Evolutionary conservation across 2,888 invertebrate species (phyloP).

Genomic region (Tipula lateralis): DNA sequence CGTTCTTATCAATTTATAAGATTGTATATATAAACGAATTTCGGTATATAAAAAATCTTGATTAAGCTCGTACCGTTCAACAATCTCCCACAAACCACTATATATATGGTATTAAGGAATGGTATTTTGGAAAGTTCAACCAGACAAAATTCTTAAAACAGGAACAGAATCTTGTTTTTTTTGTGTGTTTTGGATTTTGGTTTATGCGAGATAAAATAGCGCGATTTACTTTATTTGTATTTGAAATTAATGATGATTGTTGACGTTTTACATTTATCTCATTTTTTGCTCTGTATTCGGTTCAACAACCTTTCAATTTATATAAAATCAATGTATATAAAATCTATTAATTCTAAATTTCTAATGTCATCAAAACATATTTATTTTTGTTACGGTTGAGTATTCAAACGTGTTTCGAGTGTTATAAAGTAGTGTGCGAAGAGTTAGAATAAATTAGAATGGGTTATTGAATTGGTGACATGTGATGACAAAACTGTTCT

Average conservation of each 20-base stretch:
- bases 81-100: not conserved
- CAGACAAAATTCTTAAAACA: not conserved
- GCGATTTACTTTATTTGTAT: not conserved
- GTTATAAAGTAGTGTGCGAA: not conserved
- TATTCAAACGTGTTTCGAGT: not conserved
- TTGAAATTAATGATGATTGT: not conserved
- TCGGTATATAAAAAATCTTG: not conserved
- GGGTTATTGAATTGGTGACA: not conserved
- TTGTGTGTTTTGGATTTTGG: not conserved
- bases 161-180: not conserved
- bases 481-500: no score
- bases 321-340: not conserved
- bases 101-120: not conserved
- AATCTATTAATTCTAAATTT: not conserved
- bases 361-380: not conserved
- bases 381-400: not conserved
- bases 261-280: not conserved
- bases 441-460: not conserved
- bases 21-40: no score
- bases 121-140: not conserved
- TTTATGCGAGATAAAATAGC: not conserved
- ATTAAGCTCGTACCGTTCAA: not conserved
- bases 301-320: not conserved
- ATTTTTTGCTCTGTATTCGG: not conserved
- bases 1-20: no score